Evolutionary conservation across 2,888 invertebrate species (phyloP), one percentile per base, ranked within the genome.

Genomic region (Sceliomorpha sp.): DNA sequence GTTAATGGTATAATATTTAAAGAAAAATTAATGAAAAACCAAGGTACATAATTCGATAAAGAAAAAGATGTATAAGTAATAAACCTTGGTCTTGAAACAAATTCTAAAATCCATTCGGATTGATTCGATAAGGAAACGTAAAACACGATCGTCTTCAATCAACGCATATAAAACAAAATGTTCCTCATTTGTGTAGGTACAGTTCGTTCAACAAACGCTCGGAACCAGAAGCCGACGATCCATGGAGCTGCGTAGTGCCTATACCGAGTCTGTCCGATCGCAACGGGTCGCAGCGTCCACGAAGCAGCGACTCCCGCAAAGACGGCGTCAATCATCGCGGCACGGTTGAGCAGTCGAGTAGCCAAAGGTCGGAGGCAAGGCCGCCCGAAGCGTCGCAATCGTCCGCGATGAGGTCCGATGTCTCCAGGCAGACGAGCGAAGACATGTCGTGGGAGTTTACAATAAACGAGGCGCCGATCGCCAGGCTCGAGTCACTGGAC

Each of bases 401-500:
- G 37, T 37, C 27, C 29, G 29, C 36, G 9, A 42, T 50, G 15
- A 78, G 70, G 14, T 75, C 81, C 9, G 83, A 81, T 27, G 83
- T 83, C n/a, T 84, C 86, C 15, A 74, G 83, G 44, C 86, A 86
- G 56, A 58, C 82, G n/a, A 85, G 84, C 77, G 87, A 87, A 36
- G 86, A 87, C 39, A 81, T 84, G 68, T 82, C 84, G n/a, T 86
- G 87, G 87, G 87, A 87, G 48, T 85, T 84, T 45, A 78, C 84
- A 44, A 83, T 85, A 59, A 87, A 82, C 73, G 87, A 86, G 62
- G 92, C 92, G 71, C 92, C 92, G 31, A 92, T 92, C 72, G 92
- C 92, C 53, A 91, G 92, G 83, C 88, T 92, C 77, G 92, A 92
- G 84, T 92, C 92, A 34, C 86, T 92, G 77, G 92, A 92, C 81